These are phyloP conservation scores for Murina feae DNA, from an alignment of 2,113 vertebrate genomes.

Conservation along the genomic window DNA sequence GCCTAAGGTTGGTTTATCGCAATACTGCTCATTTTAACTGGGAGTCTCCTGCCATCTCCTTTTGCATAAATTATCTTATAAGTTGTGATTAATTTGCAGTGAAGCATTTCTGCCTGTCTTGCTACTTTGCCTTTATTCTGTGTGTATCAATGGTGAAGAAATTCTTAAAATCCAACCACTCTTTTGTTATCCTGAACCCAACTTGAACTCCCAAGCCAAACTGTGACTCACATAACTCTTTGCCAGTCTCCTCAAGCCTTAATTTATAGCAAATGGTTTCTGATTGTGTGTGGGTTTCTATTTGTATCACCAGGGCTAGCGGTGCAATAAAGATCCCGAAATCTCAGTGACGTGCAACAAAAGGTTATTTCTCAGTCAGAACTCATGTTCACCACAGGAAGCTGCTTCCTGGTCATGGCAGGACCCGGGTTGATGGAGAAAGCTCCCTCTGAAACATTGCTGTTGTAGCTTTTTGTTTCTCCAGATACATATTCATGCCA, in stretches of 20 bases:
- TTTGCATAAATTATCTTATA: background rate
- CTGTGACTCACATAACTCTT: background rate
- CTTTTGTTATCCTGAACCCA: background rate
- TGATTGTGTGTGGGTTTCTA: background rate
- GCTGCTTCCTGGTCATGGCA: background rate
- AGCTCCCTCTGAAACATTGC: background rate
- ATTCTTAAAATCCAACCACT: background rate
- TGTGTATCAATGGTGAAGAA: background rate
- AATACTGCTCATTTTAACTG: background rate
- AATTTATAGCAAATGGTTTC: background rate
- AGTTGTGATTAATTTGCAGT: background rate
- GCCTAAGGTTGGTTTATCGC: background rate
- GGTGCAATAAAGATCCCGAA: background rate
- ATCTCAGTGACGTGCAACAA: background rate
- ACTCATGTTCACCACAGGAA: background rate
- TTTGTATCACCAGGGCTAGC: background rate
- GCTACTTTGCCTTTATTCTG: background rate
- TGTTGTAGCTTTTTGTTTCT: background rate
- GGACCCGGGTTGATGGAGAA: background rate
- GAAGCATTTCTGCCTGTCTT: background rate
- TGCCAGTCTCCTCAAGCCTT: background rate
- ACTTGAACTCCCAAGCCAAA: background rate
- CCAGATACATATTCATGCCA: background rate
- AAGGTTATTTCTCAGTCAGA: background rate
- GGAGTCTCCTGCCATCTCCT: background rate